Base-by-base conservation (phyloP, 2,888 invertebrate genomes). In the Cheilosia pagana region DNA sequence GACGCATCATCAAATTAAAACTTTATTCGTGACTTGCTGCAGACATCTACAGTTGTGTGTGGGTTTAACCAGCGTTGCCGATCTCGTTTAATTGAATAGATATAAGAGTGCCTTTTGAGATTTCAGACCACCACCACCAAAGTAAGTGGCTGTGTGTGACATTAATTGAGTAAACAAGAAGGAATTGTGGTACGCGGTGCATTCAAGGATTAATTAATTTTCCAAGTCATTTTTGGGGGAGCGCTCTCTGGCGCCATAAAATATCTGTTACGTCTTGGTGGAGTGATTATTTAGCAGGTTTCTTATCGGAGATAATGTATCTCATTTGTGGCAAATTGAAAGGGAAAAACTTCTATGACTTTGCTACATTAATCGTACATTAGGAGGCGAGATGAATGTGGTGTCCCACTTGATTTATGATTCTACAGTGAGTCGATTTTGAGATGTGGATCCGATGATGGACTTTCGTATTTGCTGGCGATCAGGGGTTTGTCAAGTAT, bases 61-160 rank as follows among this genome's bases (percentile, higher is more conserved):
- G 41, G 14, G 50, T 14, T 12, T 5, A 23, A 14, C 50, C 12
- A 6, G 1, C 43, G 2, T 16, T 14, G 25, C 28, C 45, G 21
- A 14, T 28, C 72, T 28, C 72, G 41, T 60, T 48, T 19, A 76
- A 65, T 76, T 68, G 43, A 81, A 81, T 57, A 63, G 31, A 75
- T 62, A 60, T 57, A 8, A 55, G 75, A 52, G 50, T 45, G 43
- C 67, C 53, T 45, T 41, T 62, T 52, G 35, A 74, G 48, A 74
- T 50, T 67, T 60, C 45, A 60, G 16, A 12, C 19, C 31, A 35
- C 21, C 31, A 53, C 4, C 10, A 12, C 52, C 19, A n/a, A n/a
- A n/a, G 53, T 52, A 41, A 48, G 39, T 50, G 35, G 23, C 31
- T 60, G 19, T 43, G 19, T 43, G 31, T 59, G 28, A 19, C 8